These are phyloP conservation scores for Girardinus metallicus DNA, from an alignment of 2,797 vertebrate species.

Conservation along the genomic window DNA sequence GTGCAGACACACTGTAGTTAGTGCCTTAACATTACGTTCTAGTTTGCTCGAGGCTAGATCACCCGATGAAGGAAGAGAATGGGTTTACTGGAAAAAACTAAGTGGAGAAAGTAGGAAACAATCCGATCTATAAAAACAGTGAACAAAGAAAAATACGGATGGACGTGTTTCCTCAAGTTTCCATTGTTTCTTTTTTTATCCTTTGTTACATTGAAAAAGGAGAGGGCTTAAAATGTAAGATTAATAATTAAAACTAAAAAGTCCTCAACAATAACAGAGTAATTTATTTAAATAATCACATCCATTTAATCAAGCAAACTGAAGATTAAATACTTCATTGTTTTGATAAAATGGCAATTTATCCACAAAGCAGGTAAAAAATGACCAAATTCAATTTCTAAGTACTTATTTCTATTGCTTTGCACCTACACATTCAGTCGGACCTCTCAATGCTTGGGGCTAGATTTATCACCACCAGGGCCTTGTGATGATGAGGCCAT, in stretches of 20 bases:
- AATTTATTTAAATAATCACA: neutral
- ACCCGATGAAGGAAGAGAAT: slow-evolving; percentile 25
- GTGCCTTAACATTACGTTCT: slow-evolving; percentile 73
- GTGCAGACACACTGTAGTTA: slow-evolving; percentile 67
- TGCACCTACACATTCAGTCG: slow-evolving; percentile 36
- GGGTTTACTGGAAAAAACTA: slow-evolving; percentile 15
- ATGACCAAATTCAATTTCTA: neutral
- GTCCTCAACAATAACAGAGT: neutral
- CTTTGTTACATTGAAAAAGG: neutral
- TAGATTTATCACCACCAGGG: slow-evolving; percentile 82
- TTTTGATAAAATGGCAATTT: neutral
- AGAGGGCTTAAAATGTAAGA: neutral
- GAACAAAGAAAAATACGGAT: slow-evolving; percentile 43
- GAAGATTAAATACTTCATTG: neutral
- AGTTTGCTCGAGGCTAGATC: slow-evolving; percentile 73
- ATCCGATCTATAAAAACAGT: slow-evolving; percentile 11
- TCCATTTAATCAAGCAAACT: neutral
- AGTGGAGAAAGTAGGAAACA: slow-evolving; percentile 18
- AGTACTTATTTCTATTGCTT: slow-evolving; percentile 22
- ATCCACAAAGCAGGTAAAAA: slow-evolving; percentile 7
- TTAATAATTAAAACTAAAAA: neutral
- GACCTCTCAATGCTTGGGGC: slow-evolving; percentile 77
- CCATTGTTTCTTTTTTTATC: neutral
- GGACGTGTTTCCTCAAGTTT: neutral
- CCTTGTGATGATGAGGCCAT: slow-evolving; percentile 82